phyloP scores from a whole-genome alignment of 2,888 invertebrate species.

The Drosophila fulvimacula region DNA sequence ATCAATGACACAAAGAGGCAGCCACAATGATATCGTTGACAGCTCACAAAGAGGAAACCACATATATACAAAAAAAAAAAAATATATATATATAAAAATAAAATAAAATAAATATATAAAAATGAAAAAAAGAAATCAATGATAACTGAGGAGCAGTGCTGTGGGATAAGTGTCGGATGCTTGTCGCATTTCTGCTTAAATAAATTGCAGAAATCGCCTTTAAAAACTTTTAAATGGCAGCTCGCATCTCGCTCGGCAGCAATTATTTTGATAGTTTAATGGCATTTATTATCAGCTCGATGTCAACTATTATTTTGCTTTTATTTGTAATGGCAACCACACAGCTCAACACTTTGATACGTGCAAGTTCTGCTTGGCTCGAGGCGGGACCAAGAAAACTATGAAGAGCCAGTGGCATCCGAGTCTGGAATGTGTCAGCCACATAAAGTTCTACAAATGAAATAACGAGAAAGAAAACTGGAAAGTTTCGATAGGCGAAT shows the following conservation, averaged over 20 bases:
- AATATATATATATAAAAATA: slow-evolving; percentile 29
- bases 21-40: slow-evolving; percentile 53
- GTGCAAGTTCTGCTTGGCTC: background rate
- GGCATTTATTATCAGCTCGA: slow-evolving; percentile 10
- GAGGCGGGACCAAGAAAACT: background rate
- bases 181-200: slow-evolving; percentile 32
- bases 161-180: slow-evolving; percentile 38
- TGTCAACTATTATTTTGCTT: slow-evolving; percentile 2
- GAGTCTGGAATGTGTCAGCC: slow-evolving; percentile 38
- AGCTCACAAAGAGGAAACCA: slow-evolving; percentile 30
- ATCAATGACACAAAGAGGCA: slow-evolving; percentile 67
- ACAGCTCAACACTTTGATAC: slow-evolving; percentile 6
- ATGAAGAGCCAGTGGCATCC: slow-evolving; percentile 14
- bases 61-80: slow-evolving; percentile 19
- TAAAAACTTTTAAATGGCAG: background rate
- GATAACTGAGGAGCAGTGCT: slow-evolving; percentile 22
- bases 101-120: slow-evolving; percentile 3
- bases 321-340: background rate
- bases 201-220: slow-evolving; percentile 22
- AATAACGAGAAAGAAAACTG: background rate
- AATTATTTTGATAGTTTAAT: background rate
- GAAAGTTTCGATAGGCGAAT: background rate
- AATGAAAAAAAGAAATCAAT: slow-evolving; percentile 14
- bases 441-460: slow-evolving; percentile 23
- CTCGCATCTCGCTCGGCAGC: background rate